phyloP scores from a whole-genome alignment of 2,113 vertebrate genomes.

The Ramphastos sulfuratus region DNA sequence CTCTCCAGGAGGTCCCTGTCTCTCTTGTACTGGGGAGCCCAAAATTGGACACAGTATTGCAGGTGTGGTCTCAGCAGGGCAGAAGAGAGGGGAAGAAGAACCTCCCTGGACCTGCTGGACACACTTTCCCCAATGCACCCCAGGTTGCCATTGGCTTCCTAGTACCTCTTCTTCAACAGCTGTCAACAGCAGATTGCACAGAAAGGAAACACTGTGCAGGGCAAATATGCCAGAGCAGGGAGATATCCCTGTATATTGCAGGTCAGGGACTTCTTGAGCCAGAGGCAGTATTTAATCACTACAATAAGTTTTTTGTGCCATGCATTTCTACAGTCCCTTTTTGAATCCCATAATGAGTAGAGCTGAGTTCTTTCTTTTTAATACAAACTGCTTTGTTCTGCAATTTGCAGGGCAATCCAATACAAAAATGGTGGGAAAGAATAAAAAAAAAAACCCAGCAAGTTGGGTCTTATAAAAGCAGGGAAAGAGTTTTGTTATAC shows the following conservation, averaged over 20 bases:
- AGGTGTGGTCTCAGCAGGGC: too few species aligned
- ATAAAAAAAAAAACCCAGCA: background rate
- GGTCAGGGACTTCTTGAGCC: background rate
- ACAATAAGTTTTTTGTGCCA: background rate
- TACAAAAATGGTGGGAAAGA: background rate
- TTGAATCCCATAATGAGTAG: background rate
- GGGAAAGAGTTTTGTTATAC: background rate
- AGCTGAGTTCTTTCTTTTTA: background rate
- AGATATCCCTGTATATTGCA: background rate
- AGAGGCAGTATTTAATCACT: background rate
- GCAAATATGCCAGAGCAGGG: background rate
- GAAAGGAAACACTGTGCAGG: background rate
- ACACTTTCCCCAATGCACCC: too few species aligned
- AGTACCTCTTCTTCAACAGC: background rate
- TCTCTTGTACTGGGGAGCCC: too few species aligned
- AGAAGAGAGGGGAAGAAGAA: too few species aligned
- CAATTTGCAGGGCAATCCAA: background rate
- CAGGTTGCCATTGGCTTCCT: background rate
- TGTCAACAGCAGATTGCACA: background rate
- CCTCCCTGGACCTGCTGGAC: too few species aligned
- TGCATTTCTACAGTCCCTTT: background rate
- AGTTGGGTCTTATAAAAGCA: background rate
- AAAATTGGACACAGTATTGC: too few species aligned
- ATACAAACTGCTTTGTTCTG: background rate
- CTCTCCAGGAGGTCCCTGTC: too few species aligned